phyloP scores from a whole-genome alignment of 2,888 invertebrate genomes.

The Spisula subtruncata region DNA sequence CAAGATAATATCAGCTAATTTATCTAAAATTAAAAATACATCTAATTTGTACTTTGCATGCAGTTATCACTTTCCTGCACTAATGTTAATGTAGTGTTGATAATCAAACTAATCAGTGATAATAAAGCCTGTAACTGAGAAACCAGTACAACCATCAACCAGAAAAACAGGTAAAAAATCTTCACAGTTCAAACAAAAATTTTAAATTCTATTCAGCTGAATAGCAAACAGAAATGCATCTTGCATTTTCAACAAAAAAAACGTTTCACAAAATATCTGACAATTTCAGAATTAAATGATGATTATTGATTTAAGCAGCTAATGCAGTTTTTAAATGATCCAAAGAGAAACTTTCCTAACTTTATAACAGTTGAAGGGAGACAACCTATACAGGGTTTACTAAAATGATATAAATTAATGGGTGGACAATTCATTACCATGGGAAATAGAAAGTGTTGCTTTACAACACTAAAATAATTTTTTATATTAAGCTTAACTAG shows the following conservation, averaged over 20 bases:
- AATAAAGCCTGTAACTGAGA: background rate
- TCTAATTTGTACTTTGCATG: constrained; percentile 23
- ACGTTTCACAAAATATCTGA: background rate
- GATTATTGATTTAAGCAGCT: background rate
- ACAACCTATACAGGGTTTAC: background rate
- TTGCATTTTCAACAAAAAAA: background rate
- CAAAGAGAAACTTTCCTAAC: background rate
- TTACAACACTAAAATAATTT: too few relatives aligned
- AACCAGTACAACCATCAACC: too few relatives aligned
- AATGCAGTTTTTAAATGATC: background rate
- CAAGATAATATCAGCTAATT: constrained; percentile 7
- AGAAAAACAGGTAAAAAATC: constrained; percentile 1
- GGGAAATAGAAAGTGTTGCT: too few relatives aligned
- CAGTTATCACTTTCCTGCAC: constrained; percentile 7
- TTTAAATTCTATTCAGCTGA: background rate
- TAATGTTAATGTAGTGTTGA: background rate
- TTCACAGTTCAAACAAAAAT: background rate
- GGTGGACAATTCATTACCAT: background rate
- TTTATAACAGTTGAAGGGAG: background rate
- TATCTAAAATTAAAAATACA: constrained; percentile 5
- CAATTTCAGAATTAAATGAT: background rate
- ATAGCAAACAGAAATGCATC: background rate
- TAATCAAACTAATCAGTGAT: constrained; percentile 5
- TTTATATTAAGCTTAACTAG: too few relatives aligned
- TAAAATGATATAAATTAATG: background rate